A percentile compares a stretch with the other conserved stretches of the same genome.
Conservation (phyloP, 2,888 invertebrate species). For the Phengaris arion region DNA sequence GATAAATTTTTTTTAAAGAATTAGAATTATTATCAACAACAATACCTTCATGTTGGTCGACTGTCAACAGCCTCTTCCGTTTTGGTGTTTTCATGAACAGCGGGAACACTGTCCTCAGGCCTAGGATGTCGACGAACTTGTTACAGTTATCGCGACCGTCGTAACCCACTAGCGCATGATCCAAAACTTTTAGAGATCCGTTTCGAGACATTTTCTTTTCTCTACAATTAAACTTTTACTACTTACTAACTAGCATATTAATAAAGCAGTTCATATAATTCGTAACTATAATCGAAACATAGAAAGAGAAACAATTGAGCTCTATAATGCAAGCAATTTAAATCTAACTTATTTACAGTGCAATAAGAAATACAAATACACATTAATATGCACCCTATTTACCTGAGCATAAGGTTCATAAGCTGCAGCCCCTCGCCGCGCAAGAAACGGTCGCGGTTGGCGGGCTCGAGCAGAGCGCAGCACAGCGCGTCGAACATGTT, state of each 20-base stretch:
- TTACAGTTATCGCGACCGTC: slow-evolving; percentile 97
- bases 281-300: too few species aligned
- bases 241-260: background rate
- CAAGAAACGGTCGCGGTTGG: slow-evolving; percentile 95
- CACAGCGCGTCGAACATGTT: slow-evolving; percentile 98
- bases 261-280: too few species aligned
- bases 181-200: slow-evolving; percentile 97
- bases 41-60: slow-evolving; percentile 93
- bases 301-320: too few species aligned
- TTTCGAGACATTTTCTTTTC: slow-evolving; percentile 98
- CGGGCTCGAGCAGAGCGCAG: slow-evolving; percentile 91
- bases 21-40: too few species aligned
- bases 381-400: slow-evolving; percentile 5
- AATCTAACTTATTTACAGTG: slow-evolving; percentile 13
- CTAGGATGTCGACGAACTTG: slow-evolving; percentile 98
- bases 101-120: slow-evolving; percentile 97
- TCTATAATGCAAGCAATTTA: too few species aligned
- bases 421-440: slow-evolving; percentile 98
- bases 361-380: too few species aligned
- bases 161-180: slow-evolving; percentile 96
- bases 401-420: slow-evolving; percentile 98
- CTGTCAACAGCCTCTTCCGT: slow-evolving; percentile 87
- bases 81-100: slow-evolving; percentile 99
- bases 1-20: too few species aligned
- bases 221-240: slow-evolving; percentile 42